A percentile compares a stretch with the other conserved stretches of the same genome.
These are phyloP conservation scores for Passer montanus DNA, from an alignment of 2,113 vertebrate genomes.

Conservation along the genomic window DNA sequence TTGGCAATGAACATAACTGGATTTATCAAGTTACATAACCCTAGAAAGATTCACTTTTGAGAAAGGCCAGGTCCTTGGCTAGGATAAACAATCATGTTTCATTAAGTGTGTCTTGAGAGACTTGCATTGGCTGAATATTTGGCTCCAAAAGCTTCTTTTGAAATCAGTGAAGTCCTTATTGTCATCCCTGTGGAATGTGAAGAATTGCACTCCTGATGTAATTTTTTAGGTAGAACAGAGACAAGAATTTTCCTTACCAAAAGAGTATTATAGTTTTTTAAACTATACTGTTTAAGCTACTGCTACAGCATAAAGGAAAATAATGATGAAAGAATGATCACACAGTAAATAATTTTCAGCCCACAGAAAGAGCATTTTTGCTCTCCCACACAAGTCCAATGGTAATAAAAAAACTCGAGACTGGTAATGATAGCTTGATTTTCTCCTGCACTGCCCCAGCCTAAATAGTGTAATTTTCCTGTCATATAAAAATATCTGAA, in stretches of 20 bases:
- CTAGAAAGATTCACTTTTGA: not conserved
- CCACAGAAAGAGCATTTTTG: not conserved
- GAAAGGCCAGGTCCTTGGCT: not conserved
- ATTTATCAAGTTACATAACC: not conserved
- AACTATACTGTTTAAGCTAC: not conserved
- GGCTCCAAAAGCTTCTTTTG: not conserved
- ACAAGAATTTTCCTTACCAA: not conserved
- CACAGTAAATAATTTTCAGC: not conserved
- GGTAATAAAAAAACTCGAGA: not conserved
- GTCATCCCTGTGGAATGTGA: not conserved
- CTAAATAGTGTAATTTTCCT: constrained; percentile 5
- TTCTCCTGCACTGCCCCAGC: not conserved
- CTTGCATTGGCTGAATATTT: not conserved
- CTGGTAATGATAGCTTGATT: not conserved
- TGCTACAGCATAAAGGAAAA: not conserved
- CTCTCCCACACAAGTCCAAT: not conserved
- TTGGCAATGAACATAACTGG: not conserved
- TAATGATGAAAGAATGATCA: not conserved
- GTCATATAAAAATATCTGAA: not conserved
- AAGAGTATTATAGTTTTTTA: not conserved
- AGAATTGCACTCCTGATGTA: not conserved
- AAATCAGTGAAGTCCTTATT: not conserved
- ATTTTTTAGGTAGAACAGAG: not conserved
- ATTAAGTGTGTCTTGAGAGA: not conserved
- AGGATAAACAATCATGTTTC: not conserved